A percentile compares a stretch with the other conserved stretches of the same genome.
phyloP scores from a whole-genome alignment of 64 coral and sea anemone genomes.

The Stylophora pistillata region DNA sequence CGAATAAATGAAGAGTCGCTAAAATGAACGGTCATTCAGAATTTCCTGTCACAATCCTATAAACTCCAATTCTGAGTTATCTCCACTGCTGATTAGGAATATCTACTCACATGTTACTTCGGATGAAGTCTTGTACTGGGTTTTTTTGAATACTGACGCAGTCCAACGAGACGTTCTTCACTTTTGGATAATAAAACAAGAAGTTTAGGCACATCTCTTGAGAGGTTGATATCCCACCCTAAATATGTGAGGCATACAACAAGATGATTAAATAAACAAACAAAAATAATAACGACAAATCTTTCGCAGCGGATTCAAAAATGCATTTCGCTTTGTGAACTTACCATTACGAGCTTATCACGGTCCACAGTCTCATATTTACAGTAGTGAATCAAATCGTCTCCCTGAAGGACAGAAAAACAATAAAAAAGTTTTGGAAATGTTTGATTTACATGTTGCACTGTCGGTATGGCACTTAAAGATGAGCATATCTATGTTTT shows the following conservation, averaged over 20 bases:
- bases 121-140: neutral
- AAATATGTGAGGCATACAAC: neutral
- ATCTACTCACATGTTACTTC: constrained; percentile 15
- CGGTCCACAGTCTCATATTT: constrained; percentile 36
- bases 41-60: too few species aligned
- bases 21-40: too few species aligned
- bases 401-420: neutral
- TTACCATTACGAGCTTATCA: constrained; percentile 13
- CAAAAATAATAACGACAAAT: too few species aligned
- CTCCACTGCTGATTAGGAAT: neutral
- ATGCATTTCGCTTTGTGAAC: neutral
- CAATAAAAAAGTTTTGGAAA: neutral
- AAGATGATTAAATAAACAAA: too few species aligned
- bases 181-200: constrained; percentile 40
- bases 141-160: neutral
- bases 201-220: constrained; percentile 49
- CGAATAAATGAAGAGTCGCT: neutral
- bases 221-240: constrained; percentile 29
- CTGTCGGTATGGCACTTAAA: too few species aligned
- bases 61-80: too few species aligned
- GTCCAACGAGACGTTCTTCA: neutral
- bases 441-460: neutral
- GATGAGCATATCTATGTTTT: too few species aligned
- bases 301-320: too few species aligned
- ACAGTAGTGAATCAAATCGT: constrained; percentile 18